Evolutionary conservation across 2,888 invertebrate genomes (phyloP), one percentile per base, ranked within the genome.

Genomic region (Gibbula magus): DNA sequence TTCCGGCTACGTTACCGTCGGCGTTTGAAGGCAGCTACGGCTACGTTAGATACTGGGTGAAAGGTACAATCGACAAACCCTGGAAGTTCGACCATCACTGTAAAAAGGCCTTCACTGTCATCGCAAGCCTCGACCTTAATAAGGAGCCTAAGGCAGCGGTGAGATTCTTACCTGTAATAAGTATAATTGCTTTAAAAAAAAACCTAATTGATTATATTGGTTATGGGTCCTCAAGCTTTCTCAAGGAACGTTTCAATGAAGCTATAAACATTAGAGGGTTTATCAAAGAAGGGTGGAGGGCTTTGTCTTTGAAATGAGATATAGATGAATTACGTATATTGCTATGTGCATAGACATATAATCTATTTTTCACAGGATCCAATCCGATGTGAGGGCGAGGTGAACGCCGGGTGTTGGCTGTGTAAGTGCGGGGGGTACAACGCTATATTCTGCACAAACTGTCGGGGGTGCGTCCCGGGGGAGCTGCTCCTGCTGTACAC

Each of bases 91-190:
- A 97, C 93, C 81, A 84, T 51, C 96, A 96, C 89, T 96, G 96
- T 86, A 95, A 95, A 93, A 95, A 95, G 93, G 95, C 96, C 2
- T 97, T 97, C 90, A 96, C 96, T 75, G 96, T 98, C 16, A 95
- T 96, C 79, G 95, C 96, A 79, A 95, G 96, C 8, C 94, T 97
- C 85, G 97, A 97, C 93, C 94, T 98, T 85, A 97, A 97, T 93
- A 76, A 82, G 35, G 88, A 90, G 61, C 89, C 90, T 10, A 85
- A 83, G 51, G 87, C 87, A 20, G 54, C 83, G 53, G 89, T 89
- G 81, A 82, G 86, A 79, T 25, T 4, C 8, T 8, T 45, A 10
- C n/a, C n/a, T n/a, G n/a, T n/a, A n/a, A n/a, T n/a, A n/a, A n/a
- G n/a, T n/a, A n/a, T n/a, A n/a, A n/a, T n/a, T n/a, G n/a, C n/a